A percentile compares a stretch with the other conserved stretches of the same genome.
Evolutionary conservation across 2,113 vertebrate genomes (phyloP).

Genomic region (Picathartes gymnocephalus): DNA sequence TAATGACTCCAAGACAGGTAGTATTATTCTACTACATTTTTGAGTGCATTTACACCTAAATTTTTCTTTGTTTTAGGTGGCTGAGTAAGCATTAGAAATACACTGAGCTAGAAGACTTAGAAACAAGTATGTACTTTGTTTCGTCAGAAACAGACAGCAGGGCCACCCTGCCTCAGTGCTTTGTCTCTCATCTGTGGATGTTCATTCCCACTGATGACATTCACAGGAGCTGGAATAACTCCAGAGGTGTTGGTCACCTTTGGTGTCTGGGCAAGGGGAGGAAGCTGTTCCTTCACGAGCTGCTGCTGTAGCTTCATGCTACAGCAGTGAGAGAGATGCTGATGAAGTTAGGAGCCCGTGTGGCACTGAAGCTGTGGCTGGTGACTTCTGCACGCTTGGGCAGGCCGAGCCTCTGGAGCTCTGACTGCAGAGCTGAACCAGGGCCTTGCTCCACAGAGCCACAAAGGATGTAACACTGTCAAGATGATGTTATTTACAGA

Average conservation of each 20-base stretch:
- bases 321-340: not conserved
- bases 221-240: not conserved
- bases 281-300: not conserved
- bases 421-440: not conserved
- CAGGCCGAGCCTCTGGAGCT: not conserved
- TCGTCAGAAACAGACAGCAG: not conserved
- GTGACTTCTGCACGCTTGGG: accelerated
- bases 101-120: not conserved
- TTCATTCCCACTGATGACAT: accelerated
- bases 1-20: not conserved
- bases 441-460: not conserved
- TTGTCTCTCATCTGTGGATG: not conserved
- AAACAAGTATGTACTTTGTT: not conserved
- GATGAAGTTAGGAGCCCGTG: not conserved
- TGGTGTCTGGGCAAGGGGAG: not conserved
- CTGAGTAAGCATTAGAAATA: not conserved
- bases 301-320: not conserved
- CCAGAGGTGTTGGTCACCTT: not conserved
- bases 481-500: not conserved
- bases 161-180: not conserved
- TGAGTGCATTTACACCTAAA: not conserved
- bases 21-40: not conserved
- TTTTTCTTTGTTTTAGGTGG: not conserved
- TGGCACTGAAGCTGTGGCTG: not conserved
- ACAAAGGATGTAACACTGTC: not conserved